A percentile compares a stretch with the other conserved stretches of the same genome.
Evolutionary conservation across 2,113 vertebrate species (phyloP).

Genomic region (Lepisosteus oculatus): DNA sequence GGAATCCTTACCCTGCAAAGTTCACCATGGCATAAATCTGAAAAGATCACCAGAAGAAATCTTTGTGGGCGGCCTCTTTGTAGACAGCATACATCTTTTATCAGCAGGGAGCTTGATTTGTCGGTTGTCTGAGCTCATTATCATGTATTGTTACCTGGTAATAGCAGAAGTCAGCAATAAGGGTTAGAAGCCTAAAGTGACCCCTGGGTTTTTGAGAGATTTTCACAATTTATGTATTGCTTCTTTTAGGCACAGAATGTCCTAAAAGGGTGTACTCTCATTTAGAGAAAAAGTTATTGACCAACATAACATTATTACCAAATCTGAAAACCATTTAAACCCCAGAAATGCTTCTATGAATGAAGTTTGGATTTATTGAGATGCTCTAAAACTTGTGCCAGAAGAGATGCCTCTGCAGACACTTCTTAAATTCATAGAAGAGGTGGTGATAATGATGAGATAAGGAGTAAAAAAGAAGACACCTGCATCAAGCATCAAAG

Average conservation of each 20-base stretch:
- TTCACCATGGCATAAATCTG: conserved; percentile 37
- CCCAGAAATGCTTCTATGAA: too few relatives aligned
- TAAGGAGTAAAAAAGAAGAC: conserved; percentile 22
- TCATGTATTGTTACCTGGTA: conserved; percentile 44
- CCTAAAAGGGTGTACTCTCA: conserved; percentile 7
- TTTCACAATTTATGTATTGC: conserved; percentile 46
- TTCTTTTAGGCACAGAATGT: conserved; percentile 39
- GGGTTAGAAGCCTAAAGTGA: conserved; percentile 51
- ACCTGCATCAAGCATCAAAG: conserved; percentile 57
- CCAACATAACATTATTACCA: too few relatives aligned
- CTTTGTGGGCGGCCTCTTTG: conserved; percentile 59
- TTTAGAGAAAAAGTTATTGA: too few relatives aligned
- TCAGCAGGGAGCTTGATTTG: conserved; percentile 52
- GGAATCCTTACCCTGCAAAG: conserved; percentile 44
- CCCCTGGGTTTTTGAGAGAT: conserved; percentile 45
- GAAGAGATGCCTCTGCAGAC: neutral
- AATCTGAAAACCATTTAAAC: too few relatives aligned
- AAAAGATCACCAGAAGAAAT: conserved; percentile 34
- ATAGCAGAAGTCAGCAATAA: conserved; percentile 46
- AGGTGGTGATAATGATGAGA: neutral
- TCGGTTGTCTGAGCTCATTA: conserved; percentile 53
- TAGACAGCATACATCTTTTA: conserved; percentile 59
- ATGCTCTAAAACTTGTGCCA: neutral
- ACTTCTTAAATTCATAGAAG: neutral
- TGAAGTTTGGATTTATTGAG: too few relatives aligned